These are phyloP conservation scores for Polypterus bichir DNA, from an alignment of 2,113 vertebrate species.

Conservation along the genomic window DNA sequence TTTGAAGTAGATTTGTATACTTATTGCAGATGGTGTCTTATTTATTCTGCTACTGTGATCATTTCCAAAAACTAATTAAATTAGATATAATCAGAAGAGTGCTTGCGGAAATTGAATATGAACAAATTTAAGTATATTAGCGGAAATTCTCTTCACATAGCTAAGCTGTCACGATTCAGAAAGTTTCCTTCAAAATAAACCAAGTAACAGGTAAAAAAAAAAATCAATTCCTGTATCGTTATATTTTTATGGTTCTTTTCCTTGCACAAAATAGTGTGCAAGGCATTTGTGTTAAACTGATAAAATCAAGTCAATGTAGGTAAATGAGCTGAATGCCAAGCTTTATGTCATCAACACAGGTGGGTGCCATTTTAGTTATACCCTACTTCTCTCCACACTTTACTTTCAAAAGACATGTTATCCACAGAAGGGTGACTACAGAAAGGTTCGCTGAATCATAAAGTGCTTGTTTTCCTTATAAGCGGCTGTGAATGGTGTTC, in stretches of 20 bases:
- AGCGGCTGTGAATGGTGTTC: too few relatives aligned
- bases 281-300: not conserved
- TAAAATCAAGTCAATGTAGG: not conserved
- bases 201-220: not conserved
- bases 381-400: too few relatives aligned
- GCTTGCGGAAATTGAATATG: not conserved
- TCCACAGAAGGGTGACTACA: too few relatives aligned
- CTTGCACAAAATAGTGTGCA: not conserved
- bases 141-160: not conserved
- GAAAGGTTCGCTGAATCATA: too few relatives aligned
- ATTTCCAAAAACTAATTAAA: not conserved
- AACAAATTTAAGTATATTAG: not conserved
- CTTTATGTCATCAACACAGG: too few relatives aligned
- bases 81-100: not conserved
- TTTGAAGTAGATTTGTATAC: not conserved
- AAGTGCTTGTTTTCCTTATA: too few relatives aligned
- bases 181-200: not conserved
- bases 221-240: not conserved
- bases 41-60: not conserved
- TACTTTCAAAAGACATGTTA: too few relatives aligned
- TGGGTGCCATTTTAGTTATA: too few relatives aligned
- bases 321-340: not conserved
- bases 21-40: not conserved
- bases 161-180: not conserved
- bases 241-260: not conserved